phyloP scores from a whole-genome alignment of 2,113 vertebrate genomes.

The Gobius niger region DNA sequence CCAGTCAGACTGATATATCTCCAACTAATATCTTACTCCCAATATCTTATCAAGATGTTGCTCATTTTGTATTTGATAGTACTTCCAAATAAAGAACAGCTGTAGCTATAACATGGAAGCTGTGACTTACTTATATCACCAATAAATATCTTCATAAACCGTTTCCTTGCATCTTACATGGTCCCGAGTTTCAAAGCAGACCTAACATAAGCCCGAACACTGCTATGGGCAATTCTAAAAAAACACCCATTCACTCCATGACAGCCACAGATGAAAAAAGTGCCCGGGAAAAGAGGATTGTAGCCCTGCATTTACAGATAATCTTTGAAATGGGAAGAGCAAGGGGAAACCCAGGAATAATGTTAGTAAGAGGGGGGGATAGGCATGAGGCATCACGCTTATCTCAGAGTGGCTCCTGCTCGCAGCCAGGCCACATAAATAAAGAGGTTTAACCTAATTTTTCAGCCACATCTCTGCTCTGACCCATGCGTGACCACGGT shows the following conservation, averaged over 20 bases:
- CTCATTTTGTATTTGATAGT: too few species aligned
- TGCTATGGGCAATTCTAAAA: constrained; percentile 10
- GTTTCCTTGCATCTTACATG: neutral
- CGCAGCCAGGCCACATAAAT: constrained; percentile 66
- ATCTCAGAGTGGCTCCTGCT: constrained; percentile 65
- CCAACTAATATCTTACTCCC: too few species aligned
- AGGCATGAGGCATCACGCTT: constrained; percentile 61
- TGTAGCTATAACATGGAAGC: neutral
- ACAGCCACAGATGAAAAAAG: constrained; percentile 53
- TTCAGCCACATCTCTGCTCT: constrained; percentile 45
- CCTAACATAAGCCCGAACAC: constrained; percentile 25
- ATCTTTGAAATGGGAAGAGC: constrained; percentile 57
- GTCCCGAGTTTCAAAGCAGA: neutral
- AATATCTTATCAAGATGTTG: too few species aligned
- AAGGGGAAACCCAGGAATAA: constrained; percentile 68
- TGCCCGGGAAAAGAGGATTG: constrained; percentile 69
- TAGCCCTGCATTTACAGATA: constrained; percentile 67
- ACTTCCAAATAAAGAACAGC: too few species aligned
- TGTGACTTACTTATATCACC: neutral
- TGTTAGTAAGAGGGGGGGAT: constrained; percentile 60
- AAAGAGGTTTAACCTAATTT: constrained; percentile 76
- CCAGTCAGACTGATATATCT: too few species aligned
- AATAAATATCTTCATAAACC: neutral
- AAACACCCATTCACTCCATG: constrained; percentile 33
- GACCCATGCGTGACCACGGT: constrained; percentile 31